These are phyloP conservation scores for Mayetiola destructor DNA, from an alignment of 2,888 invertebrate genomes.

Conservation along the genomic window DNA sequence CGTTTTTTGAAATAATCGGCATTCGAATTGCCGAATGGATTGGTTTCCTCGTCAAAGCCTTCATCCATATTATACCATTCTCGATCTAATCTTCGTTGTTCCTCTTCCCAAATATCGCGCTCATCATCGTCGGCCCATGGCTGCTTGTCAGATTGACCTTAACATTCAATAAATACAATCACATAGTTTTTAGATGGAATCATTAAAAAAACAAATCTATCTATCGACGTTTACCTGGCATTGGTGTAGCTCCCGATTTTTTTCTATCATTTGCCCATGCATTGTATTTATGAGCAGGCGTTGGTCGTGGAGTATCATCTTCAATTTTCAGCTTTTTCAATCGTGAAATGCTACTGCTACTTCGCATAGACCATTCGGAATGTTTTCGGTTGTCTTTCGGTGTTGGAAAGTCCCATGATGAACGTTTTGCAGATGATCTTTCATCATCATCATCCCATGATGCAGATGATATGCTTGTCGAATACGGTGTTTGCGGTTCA, in stretches of 20 bases:
- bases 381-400: conserved; percentile 44
- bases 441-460: conserved; percentile 54
- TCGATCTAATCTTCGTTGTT: conserved; percentile 77
- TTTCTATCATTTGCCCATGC: conserved; percentile 57
- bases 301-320: conserved; percentile 64
- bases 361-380: conserved; percentile 30
- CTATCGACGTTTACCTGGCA: conserved; percentile 32
- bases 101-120: conserved; percentile 74
- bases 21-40: conserved; percentile 79
- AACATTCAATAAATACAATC: neutral
- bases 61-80: conserved; percentile 97
- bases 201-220: neutral
- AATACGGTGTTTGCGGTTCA: conserved; percentile 71
- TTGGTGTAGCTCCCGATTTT: conserved; percentile 49
- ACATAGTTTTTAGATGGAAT: neutral
- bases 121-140: conserved; percentile 53
- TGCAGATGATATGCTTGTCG: conserved; percentile 38
- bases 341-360: neutral
- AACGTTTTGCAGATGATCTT: conserved; percentile 46
- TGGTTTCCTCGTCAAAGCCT: conserved; percentile 80
- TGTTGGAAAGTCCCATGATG: conserved; percentile 88
- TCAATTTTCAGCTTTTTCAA: conserved; percentile 32
- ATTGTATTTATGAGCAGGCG: conserved; percentile 71
- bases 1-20: conserved; percentile 87
- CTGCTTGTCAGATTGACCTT: conserved; percentile 23